Conservation (phyloP, 30 jellyfish, hydroid and myxozoan species). For the Calvadosia cruxmelitensis region DNA sequence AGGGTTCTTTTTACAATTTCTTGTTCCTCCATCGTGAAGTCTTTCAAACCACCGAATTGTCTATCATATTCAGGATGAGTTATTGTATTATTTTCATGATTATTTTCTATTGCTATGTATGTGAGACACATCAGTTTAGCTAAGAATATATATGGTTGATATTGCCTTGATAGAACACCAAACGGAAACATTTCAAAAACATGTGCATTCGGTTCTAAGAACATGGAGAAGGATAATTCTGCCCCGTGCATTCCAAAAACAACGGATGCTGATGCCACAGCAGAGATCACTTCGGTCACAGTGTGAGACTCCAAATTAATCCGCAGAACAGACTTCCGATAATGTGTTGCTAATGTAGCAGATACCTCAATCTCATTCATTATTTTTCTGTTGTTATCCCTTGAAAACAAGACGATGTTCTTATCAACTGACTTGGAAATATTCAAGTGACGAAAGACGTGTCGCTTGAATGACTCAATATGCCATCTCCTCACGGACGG, state of each 20-base stretch:
- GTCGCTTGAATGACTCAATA: constrained; percentile 11
- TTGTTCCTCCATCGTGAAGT: constrained; percentile 28
- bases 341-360: constrained; percentile 34
- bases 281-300: constrained; percentile 23
- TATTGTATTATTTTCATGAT: constrained; percentile 1
- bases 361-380: constrained; percentile 56
- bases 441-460: background rate
- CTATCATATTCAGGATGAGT: constrained; percentile 49
- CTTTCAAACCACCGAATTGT: constrained; percentile 60
- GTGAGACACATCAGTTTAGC: constrained; percentile 27
- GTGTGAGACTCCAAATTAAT: constrained; percentile 25
- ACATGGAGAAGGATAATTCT: constrained; percentile 39
- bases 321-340: constrained; percentile 26
- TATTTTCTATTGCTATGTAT: constrained; percentile 60
- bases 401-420: constrained; percentile 42
- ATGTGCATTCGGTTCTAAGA: constrained; percentile 39
- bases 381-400: constrained; percentile 43
- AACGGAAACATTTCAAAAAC: constrained; percentile 75
- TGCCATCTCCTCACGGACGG: constrained; percentile 5
- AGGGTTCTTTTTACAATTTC: constrained; percentile 9
- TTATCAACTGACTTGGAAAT: background rate
- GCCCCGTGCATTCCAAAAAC: constrained; percentile 95
- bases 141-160: constrained; percentile 71
- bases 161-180: constrained; percentile 64
- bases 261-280: constrained; percentile 32